These are phyloP conservation scores for Tachysurus fulvidraco DNA, from an alignment of 2,113 vertebrate species.

Conservation along the genomic window DNA sequence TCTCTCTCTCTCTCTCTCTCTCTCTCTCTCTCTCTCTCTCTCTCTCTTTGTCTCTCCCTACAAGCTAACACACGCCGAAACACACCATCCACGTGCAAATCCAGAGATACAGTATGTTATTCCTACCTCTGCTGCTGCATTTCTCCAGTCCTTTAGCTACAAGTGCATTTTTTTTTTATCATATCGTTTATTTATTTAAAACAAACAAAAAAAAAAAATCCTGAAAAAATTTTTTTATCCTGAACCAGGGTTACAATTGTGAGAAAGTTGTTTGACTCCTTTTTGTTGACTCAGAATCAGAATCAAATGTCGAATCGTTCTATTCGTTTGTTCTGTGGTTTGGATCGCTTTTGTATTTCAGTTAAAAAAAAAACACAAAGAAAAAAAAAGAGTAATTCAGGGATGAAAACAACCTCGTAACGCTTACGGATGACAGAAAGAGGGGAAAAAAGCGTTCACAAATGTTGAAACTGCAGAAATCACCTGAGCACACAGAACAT, in stretches of 20 bases:
- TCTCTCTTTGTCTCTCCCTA: slow-evolving; percentile 10
- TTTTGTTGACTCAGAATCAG: not conserved
- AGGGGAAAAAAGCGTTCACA: not conserved
- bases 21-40: not conserved
- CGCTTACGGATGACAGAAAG: too few relatives aligned
- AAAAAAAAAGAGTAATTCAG: not conserved
- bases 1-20: slow-evolving; percentile 21
- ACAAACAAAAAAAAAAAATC: not conserved
- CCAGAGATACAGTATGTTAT: not conserved
- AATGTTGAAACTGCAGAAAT: not conserved
- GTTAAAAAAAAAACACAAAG: not conserved
- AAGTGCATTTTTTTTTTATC: not conserved
- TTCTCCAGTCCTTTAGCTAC: not conserved
- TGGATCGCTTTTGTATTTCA: too few relatives aligned
- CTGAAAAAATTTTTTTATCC: not conserved
- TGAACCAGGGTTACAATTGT: not conserved
- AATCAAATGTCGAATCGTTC: not conserved
- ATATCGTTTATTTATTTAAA: not conserved
- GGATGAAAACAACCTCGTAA: not conserved
- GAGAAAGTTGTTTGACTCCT: not conserved
- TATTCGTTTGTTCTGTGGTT: too few relatives aligned
- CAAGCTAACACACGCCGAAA: slow-evolving; percentile 23
- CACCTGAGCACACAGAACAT: too few relatives aligned
- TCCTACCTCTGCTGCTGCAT: not conserved
- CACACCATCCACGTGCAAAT: not conserved